Conservation (phyloP, 2,888 invertebrate genomes). For the Micropterix aruncella region DNA sequence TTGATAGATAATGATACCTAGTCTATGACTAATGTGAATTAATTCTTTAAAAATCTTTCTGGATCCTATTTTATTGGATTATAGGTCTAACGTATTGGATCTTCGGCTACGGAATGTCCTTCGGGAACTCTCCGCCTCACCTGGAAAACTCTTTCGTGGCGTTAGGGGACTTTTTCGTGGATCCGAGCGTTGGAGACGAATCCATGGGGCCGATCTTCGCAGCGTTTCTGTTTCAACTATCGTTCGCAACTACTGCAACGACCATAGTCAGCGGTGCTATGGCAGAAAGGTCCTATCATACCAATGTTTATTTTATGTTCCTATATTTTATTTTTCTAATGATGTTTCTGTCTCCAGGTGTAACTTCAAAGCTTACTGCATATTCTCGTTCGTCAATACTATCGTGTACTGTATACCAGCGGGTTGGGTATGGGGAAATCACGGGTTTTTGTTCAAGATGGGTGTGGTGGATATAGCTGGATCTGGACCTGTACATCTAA, state of each 20-base stretch:
- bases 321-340: neutral
- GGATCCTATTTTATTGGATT: too few species aligned
- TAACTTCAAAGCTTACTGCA: slow-evolving; percentile 80
- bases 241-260: slow-evolving; percentile 81
- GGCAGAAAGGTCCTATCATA: slow-evolving; percentile 63
- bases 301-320: neutral
- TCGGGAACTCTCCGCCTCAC: slow-evolving; percentile 56
- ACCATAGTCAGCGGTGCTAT: slow-evolving; percentile 90
- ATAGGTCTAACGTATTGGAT: slow-evolving; percentile 82
- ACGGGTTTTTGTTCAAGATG: slow-evolving; percentile 69
- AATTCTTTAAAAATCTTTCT: too few species aligned
- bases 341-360: too few species aligned
- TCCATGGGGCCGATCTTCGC: slow-evolving; percentile 78
- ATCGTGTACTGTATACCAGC: slow-evolving; percentile 86
- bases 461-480: slow-evolving; percentile 91
- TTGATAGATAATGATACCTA: too few species aligned
- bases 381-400: slow-evolving; percentile 82
- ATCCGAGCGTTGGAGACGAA: slow-evolving; percentile 57
- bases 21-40: too few species aligned
- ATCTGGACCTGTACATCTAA: slow-evolving; percentile 80
- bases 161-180: slow-evolving; percentile 69
- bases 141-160: slow-evolving; percentile 61
- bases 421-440: slow-evolving; percentile 85
- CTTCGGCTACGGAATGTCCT: slow-evolving; percentile 86
- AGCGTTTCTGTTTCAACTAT: slow-evolving; percentile 80